A percentile compares a stretch with the other conserved stretches of the same genome.
phyloP scores from a whole-genome alignment of 2,888 invertebrate species.

The Oligia fasciuncula region DNA sequence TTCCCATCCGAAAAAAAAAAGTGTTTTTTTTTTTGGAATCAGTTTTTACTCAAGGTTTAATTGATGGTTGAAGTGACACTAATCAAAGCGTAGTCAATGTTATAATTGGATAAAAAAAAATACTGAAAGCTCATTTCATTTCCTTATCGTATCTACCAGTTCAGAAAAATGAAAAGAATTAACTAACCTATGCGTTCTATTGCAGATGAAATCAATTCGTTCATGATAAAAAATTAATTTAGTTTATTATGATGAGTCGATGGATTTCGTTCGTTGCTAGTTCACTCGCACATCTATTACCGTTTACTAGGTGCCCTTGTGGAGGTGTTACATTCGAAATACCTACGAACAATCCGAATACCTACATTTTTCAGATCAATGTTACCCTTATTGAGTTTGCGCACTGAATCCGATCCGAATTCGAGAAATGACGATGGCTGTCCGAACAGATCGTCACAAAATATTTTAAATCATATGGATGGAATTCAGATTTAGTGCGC shows the following conservation, averaged over 20 bases:
- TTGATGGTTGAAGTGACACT: background rate
- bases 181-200: background rate
- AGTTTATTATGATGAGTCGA: background rate
- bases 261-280: background rate
- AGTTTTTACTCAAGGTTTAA: background rate
- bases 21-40: background rate
- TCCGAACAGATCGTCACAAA: background rate
- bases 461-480: background rate
- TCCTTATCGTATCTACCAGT: background rate
- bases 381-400: background rate
- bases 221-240: background rate
- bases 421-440: background rate
- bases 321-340: background rate
- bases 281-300: background rate
- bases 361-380: background rate
- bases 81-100: background rate
- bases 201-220: constrained; percentile 6
- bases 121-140: background rate
- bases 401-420: background rate
- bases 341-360: background rate
- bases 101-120: background rate
- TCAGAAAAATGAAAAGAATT: constrained; percentile 1
- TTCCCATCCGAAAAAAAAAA: too few species aligned
- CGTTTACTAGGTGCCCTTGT: background rate
- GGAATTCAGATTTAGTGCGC: background rate